Conservation (phyloP, 2,113 vertebrate species). For the Eulemur rufifrons region DNA sequence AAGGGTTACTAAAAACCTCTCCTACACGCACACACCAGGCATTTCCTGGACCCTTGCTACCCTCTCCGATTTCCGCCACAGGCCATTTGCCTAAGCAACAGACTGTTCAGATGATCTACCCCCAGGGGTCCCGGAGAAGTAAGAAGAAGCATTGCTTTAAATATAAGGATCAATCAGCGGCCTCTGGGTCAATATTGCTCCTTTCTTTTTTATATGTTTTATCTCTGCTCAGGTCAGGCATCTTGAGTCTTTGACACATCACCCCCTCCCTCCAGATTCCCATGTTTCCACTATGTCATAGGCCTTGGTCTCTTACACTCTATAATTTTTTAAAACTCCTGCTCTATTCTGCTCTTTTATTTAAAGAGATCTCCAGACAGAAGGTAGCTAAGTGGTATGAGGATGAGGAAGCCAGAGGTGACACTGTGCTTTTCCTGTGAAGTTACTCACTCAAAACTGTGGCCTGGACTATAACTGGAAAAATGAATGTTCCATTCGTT, state of each 20-base stretch:
- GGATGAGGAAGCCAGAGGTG: neutral
- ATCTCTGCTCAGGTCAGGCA: accelerated
- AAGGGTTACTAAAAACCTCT: neutral
- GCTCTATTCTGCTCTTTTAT: neutral
- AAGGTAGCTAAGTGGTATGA: neutral
- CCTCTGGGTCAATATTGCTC: too few species aligned
- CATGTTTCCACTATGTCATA: neutral
- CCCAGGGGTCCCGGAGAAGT: neutral
- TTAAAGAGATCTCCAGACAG: neutral
- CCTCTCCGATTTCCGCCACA: neutral
- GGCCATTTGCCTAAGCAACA: neutral
- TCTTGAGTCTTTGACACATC: neutral
- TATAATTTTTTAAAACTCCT: neutral
- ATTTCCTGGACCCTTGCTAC: neutral
- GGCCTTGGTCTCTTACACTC: neutral
- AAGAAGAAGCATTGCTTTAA: neutral
- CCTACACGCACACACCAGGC: neutral
- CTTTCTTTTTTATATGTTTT: neutral
- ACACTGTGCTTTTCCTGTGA: neutral
- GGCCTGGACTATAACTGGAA: neutral
- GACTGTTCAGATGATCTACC: neutral
- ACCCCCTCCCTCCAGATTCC: neutral
- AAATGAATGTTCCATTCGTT: neutral
- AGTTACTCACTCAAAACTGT: neutral
- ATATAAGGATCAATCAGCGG: neutral